Percentiles rank a stretch among this genome's conserved stretches.
Conservation (phyloP, 1,140 invertebrate species). For the Manduca sexta region DNA sequence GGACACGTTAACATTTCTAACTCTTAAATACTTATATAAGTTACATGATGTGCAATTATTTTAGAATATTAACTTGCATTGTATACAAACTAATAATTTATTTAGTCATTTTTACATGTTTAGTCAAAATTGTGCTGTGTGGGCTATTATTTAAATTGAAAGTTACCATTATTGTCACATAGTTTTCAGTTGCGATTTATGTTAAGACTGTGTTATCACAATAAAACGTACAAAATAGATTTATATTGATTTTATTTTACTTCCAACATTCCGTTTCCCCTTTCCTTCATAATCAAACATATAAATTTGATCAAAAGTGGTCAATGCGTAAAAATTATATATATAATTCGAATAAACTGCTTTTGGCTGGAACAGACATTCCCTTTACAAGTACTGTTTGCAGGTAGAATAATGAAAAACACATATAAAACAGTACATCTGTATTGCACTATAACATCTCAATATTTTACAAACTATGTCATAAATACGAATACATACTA, state of each 20-base stretch:
- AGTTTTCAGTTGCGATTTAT: slow-evolving; percentile 56
- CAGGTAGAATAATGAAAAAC: slow-evolving; percentile 41
- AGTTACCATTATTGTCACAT: slow-evolving; percentile 66
- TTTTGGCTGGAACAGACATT: too few relatives aligned
- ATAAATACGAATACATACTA: slow-evolving; percentile 23
- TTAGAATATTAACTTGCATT: slow-evolving; percentile 5
- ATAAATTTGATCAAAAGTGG: too few relatives aligned
- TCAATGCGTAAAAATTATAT: too few relatives aligned
- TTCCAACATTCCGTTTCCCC: too few relatives aligned
- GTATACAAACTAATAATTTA: slow-evolving; percentile 5
- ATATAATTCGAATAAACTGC: too few relatives aligned
- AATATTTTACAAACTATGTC: slow-evolving; percentile 42
- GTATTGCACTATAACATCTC: slow-evolving; percentile 72
- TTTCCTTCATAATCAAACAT: too few relatives aligned
- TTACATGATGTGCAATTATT: slow-evolving; percentile 17
- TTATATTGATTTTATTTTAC: too few relatives aligned
- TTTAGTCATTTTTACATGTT: slow-evolving; percentile 2
- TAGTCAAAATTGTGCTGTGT: slow-evolving; percentile 52
- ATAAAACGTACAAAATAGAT: slow-evolving; percentile 69
- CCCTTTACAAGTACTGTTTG: too few relatives aligned
- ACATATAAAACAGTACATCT: slow-evolving; percentile 62
- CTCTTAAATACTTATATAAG: slow-evolving; percentile 1
- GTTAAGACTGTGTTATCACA: slow-evolving; percentile 69
- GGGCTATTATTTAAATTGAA: slow-evolving; percentile 35
- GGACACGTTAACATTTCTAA: slow-evolving; percentile 4